Base-by-base conservation (phyloP, 2,113 vertebrate species). In the Callopanchax toddi region DNA sequence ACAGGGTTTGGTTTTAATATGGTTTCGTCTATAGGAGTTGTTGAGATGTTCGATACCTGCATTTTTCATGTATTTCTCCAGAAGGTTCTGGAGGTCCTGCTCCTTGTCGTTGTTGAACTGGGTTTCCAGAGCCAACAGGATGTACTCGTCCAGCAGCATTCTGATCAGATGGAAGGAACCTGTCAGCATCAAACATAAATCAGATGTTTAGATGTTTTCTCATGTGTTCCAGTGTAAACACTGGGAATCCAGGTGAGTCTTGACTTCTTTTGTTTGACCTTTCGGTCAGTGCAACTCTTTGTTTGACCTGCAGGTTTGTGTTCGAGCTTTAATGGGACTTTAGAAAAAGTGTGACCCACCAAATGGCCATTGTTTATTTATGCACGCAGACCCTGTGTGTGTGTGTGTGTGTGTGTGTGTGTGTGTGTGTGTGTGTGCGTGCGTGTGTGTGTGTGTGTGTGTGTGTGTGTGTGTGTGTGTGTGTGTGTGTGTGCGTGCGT, bases 91-190 rank as follows among this genome's bases (percentile, higher is more conserved):
- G 79, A 99, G 92, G 55, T 99, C 97, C 87, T 98, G 97, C 82
- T 99, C 97, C 90, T 98, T 98, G 91, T 98, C 94, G 17, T 99
- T 99, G 85, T 98, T 98, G 90, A 99, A 99, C 78, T 99, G 97
- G 11, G 97, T 98, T 87, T 99, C 97, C 89, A 99, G 94, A 48
- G 96, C 96, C 11, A 99, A 69, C 52, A 99, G 93, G 87, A 99
- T 98, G 84, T 99, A 99, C 80, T 99, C 97, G 70, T 99, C 97
- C 29, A 99, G 85, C 74, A 99, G 93, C 97, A 99, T 99, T 77
- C 97, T 88, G 79, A 99, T 96, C 87, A 99, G 92, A 82, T 99
- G 97, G 91, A 99, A 99, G 71, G 97, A 99, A 62, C 97, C 97
- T 99, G 87, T 11, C 22, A 2, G 11, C 0, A 23, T 10, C 17